phyloP scores from a whole-genome alignment of 2,797 vertebrate species.

The Syngnathus rostellatus region DNA sequence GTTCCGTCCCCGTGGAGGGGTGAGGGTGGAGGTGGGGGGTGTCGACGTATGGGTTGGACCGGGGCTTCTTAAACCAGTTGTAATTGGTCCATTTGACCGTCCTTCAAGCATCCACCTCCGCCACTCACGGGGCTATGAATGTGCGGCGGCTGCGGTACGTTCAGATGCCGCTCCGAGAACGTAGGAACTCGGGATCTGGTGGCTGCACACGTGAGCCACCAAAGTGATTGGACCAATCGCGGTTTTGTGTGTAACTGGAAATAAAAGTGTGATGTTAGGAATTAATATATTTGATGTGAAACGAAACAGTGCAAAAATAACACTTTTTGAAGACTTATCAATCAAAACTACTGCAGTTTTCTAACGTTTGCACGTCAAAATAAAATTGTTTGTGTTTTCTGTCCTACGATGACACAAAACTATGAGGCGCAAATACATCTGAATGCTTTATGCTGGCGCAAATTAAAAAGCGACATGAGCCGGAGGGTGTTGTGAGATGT shows the following conservation, averaged over 20 bases:
- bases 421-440: neutral
- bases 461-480: too few species aligned
- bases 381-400: neutral
- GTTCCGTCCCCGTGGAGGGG: slow-evolving; percentile 19
- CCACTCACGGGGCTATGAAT: slow-evolving; percentile 64
- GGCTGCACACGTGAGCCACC: slow-evolving; percentile 1
- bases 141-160: slow-evolving; percentile 46
- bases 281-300: neutral
- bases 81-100: slow-evolving; percentile 27
- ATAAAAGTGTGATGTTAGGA: too few species aligned
- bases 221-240: neutral
- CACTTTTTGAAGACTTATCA: neutral
- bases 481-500: neutral
- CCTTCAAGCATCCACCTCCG: slow-evolving; percentile 33
- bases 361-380: neutral
- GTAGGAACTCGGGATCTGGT: slow-evolving; percentile 3
- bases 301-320: neutral
- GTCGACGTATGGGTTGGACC: neutral
- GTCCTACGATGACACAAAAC: neutral
- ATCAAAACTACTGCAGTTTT: neutral
- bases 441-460: neutral
- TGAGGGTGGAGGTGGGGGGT: slow-evolving; percentile 4
- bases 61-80: neutral
- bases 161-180: slow-evolving; percentile 14
- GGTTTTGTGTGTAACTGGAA: neutral